Evolutionary conservation across 1,140 invertebrate genomes (phyloP), one percentile per base, ranked within the genome.

Genomic region (Catajapyx aquilonaris): DNA sequence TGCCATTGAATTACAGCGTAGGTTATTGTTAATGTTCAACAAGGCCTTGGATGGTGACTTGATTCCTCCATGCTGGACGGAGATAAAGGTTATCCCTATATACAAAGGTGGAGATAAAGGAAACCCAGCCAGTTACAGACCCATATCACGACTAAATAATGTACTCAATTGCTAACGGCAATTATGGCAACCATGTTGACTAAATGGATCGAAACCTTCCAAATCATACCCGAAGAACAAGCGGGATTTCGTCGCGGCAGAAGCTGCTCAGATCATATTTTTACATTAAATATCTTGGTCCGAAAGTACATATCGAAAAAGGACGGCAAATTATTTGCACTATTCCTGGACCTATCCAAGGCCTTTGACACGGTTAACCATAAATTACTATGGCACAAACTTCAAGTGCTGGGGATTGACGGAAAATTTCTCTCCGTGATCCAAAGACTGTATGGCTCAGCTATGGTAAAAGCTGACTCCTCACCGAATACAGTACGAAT

Each of bases 321-420:
- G 1, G 20, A 22, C 10, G 33, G 20, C 35, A 39, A 42, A 25
- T 16, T 44, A n/a, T 45, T 22, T 33, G 35, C 34, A 2, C 16
- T 42, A 1, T 45, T 43, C 37, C 34, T 45, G 2, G 44, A 45
- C 20, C 19, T 40, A 0, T 30, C 10, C 1, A 37, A 39, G 15
- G 37, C 38, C 2, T 45, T 43, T 20, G 44, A 45, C 18, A 11
- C 17, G 2, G 28, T 42, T 1, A 31, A 39, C 19, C 41, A 45
- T 23, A 20, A 30, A 1, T 7, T 34, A 4, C 19, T 45, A 11
- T 45, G 38, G 41, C 13, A 38, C 4, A 37, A 38, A 22, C 17
- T 45, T 20, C 11, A 35, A 9, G 25, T 31, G 5, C 22, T 40
- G 25, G 41, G 41, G 20, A 2, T 43, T 3, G 20, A 17, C 20